Evolutionary conservation across 2,113 vertebrate species (phyloP), one percentile per base, ranked within the genome.

Genomic region (Lagopus leucura): DNA sequence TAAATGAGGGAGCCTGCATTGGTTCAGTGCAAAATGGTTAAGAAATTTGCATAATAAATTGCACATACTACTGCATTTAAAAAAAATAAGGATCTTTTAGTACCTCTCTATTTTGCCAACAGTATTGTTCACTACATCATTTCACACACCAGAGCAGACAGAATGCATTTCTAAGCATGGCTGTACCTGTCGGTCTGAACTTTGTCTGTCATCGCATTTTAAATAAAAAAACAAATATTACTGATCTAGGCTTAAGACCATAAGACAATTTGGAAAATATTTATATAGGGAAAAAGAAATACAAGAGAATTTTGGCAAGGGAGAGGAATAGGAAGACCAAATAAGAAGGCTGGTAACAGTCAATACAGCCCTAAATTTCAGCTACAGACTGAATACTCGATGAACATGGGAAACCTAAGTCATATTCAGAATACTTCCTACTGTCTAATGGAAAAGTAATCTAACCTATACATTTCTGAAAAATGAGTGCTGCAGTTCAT

Each of bases 31-130:
- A 91, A 95, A 95, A 90, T 78, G 70, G 92, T 91, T 88, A 79
- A 28, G 93, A 94, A 88, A 96, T 97, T 96, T 96, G 91, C 96
- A 97, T 97, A 96, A 95, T 91, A 88, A 69, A 94, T 86, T 69
- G 85, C 76, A 94, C 54, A 86, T 91, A 94, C 88, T 88, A 95
- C 79, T 92, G 82, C 89, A 97, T 96, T 94, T 94, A 48, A 88
- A 93, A 50, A 96, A 94, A 95, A 94, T 88, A 97, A 96, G 94
- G 86, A 90, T 94, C 94, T 92, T 92, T 96, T 91, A 97, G 94
- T 93, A 94, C 58, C 89, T 90, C 66, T 55, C 40, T 69, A 78
- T 91, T 95, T 95, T 90, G 94, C 93, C 93, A 78, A 72, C 92
- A 95, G 82, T 91, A 88, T 42, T 95, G 95, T 95, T 97, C 95